Conservation (phyloP, 2,113 vertebrate genomes). For the Himantopus leucocephalus region DNA sequence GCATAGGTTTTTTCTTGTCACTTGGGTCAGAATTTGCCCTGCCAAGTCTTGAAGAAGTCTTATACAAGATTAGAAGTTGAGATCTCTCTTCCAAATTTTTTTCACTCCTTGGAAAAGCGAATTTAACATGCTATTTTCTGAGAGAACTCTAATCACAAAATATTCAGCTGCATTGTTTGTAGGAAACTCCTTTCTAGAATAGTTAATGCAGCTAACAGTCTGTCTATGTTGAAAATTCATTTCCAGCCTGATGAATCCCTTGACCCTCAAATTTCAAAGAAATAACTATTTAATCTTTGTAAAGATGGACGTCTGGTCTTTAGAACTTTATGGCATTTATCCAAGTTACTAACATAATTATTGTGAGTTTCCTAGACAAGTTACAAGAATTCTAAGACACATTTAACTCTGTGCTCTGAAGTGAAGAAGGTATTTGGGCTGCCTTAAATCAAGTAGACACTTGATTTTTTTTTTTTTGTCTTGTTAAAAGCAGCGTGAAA, state of each 20-base stretch:
- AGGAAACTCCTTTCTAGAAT: not conserved
- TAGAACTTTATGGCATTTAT: not conserved
- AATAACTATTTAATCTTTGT: not conserved
- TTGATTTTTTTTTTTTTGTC: not conserved
- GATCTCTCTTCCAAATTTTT: not conserved
- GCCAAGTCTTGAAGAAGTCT: not conserved
- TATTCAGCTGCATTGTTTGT: not conserved
- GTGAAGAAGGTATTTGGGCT: not conserved
- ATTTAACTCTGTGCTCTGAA: not conserved
- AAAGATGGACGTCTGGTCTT: not conserved
- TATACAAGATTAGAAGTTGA: not conserved
- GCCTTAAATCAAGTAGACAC: not conserved
- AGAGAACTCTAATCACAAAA: not conserved
- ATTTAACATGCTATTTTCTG: not conserved
- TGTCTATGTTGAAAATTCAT: not conserved
- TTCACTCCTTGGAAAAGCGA: not conserved
- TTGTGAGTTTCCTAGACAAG: not conserved
- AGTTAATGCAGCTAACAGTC: not conserved
- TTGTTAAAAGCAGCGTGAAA: not conserved
- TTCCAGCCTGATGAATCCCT: not conserved
- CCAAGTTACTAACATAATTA: not conserved
- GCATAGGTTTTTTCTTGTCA: not conserved
- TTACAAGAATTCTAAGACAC: not conserved
- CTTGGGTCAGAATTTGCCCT: not conserved
- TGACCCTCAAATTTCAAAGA: not conserved